phyloP scores from a whole-genome alignment of 1,140 invertebrate genomes.

The Leguminivora glycinivorella region DNA sequence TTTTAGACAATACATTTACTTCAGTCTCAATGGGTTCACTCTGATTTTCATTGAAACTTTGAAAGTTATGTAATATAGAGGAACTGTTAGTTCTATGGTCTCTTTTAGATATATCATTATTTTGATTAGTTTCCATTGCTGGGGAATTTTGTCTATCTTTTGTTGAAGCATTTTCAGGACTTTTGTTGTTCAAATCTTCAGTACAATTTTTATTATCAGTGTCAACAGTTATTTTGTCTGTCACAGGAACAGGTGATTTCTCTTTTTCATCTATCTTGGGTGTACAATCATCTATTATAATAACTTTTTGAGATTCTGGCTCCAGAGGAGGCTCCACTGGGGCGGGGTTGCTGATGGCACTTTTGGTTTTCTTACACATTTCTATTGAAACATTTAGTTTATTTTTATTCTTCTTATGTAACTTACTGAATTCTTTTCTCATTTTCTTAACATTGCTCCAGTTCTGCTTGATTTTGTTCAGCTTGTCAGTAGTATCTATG shows the following conservation, averaged over 20 bases:
- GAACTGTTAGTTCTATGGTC: conserved; percentile 7
- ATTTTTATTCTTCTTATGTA: conserved; percentile 62
- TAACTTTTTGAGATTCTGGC: neutral
- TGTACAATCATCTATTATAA: conserved; percentile 25
- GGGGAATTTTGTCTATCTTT: conserved; percentile 3
- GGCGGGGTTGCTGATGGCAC: conserved; percentile 34
- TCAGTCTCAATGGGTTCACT: neutral
- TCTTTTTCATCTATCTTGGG: conserved; percentile 27
- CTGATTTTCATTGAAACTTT: conserved; percentile 17
- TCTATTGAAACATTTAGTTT: conserved; percentile 72
- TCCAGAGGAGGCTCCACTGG: neutral
- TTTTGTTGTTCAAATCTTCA: conserved; percentile 36
- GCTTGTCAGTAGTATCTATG: conserved; percentile 44
- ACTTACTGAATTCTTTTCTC: conserved; percentile 68
- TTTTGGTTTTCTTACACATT: conserved; percentile 59
- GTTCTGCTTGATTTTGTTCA: conserved; percentile 51
- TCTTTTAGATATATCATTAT: conserved; percentile 26
- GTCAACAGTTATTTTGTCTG: conserved; percentile 31
- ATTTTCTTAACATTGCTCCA: conserved; percentile 69
- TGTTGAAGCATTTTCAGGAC: conserved; percentile 33
- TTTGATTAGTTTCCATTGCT: conserved; percentile 14
- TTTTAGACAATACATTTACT: conserved; percentile 13
- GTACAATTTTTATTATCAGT: conserved; percentile 32
- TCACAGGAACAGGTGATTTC: conserved; percentile 24
- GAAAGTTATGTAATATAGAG: conserved; percentile 11